phyloP scores from a whole-genome alignment of 53 echinoderm and acorn worm genomes.

The Holothuria leucospilota region DNA sequence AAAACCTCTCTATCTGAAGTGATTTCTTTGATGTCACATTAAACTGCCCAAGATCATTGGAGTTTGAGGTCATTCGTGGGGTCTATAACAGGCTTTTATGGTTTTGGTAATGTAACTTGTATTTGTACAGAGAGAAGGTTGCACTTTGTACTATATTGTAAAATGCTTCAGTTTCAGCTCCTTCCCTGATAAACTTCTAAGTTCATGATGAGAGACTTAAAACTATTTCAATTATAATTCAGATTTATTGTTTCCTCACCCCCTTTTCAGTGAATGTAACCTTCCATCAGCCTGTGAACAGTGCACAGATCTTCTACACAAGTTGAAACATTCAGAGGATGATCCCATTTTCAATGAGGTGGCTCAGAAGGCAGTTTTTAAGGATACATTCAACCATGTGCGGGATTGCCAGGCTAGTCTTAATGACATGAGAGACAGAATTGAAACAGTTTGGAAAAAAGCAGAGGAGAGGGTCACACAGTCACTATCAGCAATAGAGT shows the following conservation, averaged over 20 bases:
- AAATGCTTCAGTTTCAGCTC: no score
- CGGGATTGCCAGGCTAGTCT: constrained; percentile 68
- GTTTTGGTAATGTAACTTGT: no score
- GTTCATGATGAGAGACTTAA: no score
- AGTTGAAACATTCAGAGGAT: constrained; percentile 69
- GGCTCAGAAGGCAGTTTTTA: constrained; percentile 90
- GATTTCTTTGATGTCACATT: no score
- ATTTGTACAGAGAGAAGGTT: no score
- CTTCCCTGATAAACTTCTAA: no score
- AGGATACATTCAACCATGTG: constrained; percentile 69
- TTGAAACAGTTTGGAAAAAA: constrained; percentile 63
- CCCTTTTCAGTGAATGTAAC: constrained; percentile 18
- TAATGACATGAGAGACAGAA: constrained; percentile 59
- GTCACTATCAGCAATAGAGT: constrained; percentile 56
- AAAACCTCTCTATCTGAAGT: no score
- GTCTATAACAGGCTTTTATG: no score
- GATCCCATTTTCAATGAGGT: constrained; percentile 73
- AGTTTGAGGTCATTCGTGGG: no score
- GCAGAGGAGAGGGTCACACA: constrained; percentile 62
- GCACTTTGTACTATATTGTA: no score
- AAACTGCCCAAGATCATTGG: no score
- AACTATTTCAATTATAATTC: no score
- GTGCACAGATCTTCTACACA: constrained; percentile 69
- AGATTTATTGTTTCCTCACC: background rate
- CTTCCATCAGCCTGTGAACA: constrained; percentile 53